Evolutionary conservation across 2,113 vertebrate genomes (phyloP).

Genomic region (Geococcyx californianus): DNA sequence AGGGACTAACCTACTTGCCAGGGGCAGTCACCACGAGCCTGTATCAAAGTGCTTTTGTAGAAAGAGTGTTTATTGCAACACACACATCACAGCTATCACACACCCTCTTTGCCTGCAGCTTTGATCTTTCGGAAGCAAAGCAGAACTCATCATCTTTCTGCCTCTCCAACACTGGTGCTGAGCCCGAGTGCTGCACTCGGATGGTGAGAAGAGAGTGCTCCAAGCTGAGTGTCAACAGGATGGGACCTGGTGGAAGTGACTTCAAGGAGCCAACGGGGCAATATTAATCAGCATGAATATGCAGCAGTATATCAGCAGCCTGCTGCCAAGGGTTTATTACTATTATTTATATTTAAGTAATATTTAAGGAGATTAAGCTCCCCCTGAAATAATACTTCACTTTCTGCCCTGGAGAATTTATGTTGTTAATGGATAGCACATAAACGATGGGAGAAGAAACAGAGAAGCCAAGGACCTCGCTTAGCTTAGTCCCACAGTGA

Average conservation of each 20-base stretch:
- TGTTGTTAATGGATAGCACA: neutral
- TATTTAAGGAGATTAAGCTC: neutral
- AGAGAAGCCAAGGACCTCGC: neutral
- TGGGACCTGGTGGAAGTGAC: neutral
- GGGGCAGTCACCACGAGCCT: accelerated
- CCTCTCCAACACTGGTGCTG: accelerated
- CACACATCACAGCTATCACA: neutral
- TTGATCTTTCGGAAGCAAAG: neutral
- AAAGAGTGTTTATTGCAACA: too few species aligned
- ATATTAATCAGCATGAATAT: neutral
- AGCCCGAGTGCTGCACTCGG: accelerated
- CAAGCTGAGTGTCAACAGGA: neutral
- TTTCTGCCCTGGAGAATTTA: neutral
- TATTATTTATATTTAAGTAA: neutral
- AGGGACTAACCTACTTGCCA: neutral
- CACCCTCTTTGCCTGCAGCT: neutral
- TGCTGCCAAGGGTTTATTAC: neutral
- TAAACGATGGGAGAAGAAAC: neutral
- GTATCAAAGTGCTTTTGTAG: neutral
- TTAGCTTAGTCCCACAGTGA: neutral
- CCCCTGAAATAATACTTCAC: neutral
- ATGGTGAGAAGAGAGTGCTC: accelerated
- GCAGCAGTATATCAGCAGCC: neutral
- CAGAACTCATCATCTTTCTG: neutral
- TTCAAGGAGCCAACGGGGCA: neutral